These are phyloP conservation scores for Drosophila kohkoa DNA, from an alignment of 1,140 invertebrate genomes.

Conservation along the genomic window DNA sequence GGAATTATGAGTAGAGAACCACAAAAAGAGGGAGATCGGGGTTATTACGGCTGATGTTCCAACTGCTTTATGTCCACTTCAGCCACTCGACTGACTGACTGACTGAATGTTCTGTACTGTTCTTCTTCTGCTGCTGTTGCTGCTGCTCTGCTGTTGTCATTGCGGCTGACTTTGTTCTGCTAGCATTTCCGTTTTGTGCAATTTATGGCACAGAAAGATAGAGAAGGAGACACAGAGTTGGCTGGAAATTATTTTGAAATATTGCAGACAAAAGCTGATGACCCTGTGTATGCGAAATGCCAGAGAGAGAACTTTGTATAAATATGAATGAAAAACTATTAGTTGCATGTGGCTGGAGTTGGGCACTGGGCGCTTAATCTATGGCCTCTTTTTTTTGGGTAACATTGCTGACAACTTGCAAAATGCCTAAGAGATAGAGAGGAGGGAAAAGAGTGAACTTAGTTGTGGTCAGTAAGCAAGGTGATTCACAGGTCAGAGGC, in stretches of 20 bases:
- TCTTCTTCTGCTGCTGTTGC: slow-evolving; percentile 12
- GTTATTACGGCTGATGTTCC: slow-evolving; percentile 42
- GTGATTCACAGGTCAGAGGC: slow-evolving; percentile 15
- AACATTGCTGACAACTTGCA: slow-evolving; percentile 29
- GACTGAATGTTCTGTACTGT: slow-evolving; percentile 1
- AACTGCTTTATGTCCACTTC: slow-evolving; percentile 53
- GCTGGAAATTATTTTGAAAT: slow-evolving; percentile 56
- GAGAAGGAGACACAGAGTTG: slow-evolving; percentile 8
- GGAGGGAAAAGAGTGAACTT: slow-evolving; percentile 5
- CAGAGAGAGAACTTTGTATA: slow-evolving; percentile 12
- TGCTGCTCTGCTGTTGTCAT: slow-evolving; percentile 16
- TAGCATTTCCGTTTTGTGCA: slow-evolving; percentile 48
- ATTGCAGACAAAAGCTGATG: slow-evolving; percentile 51
- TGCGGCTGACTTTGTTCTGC: slow-evolving; percentile 12
- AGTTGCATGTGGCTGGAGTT: slow-evolving; percentile 7
- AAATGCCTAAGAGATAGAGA: slow-evolving; percentile 10
- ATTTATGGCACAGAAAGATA: slow-evolving; percentile 39
- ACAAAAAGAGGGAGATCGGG: slow-evolving; percentile 19
- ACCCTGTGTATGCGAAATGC: background rate
- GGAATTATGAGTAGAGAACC: slow-evolving; percentile 34
- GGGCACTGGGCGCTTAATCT: slow-evolving; percentile 29
- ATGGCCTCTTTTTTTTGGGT: slow-evolving; percentile 6
- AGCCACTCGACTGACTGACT: slow-evolving; percentile 33
- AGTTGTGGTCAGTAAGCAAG: slow-evolving; percentile 28
- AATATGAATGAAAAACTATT: slow-evolving; percentile 51